These are phyloP conservation scores for Ctenochaetus hawaiiensis DNA, from an alignment of 2,797 vertebrate species.

Conservation along the genomic window DNA sequence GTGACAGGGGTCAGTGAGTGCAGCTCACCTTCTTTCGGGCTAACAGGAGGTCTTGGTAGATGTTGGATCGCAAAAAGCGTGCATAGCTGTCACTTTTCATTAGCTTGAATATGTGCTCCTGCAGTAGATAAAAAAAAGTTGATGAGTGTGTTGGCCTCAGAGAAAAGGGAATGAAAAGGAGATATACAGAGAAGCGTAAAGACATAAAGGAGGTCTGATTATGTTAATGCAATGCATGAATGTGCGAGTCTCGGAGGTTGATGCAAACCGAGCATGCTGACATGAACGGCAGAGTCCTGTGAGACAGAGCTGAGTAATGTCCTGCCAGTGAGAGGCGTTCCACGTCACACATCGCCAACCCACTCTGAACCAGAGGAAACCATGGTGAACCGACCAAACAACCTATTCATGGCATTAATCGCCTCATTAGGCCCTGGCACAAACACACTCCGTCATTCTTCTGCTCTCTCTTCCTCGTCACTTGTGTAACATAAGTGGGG, in stretches of 20 bases:
- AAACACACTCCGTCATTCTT: slow-evolving; percentile 64
- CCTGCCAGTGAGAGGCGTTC: slow-evolving; percentile 57
- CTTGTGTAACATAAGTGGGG: slow-evolving; percentile 53
- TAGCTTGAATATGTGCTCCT: slow-evolving; percentile 99
- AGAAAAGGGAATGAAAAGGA: not conserved
- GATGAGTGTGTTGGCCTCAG: not conserved
- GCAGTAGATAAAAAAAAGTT: slow-evolving; percentile 50
- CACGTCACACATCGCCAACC: slow-evolving; percentile 55
- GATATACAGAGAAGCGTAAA: not conserved
- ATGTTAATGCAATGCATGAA: slow-evolving; percentile 16
- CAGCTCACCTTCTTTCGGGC: slow-evolving; percentile 93
- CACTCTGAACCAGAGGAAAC: slow-evolving; percentile 68
- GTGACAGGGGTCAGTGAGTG: slow-evolving; percentile 8
- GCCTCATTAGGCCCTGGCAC: slow-evolving; percentile 75
- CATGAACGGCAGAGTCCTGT: slow-evolving; percentile 27
- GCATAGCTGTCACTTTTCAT: slow-evolving; percentile 99
- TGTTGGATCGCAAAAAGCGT: slow-evolving; percentile 95
- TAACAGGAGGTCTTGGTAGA: slow-evolving; percentile 96
- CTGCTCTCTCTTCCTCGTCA: slow-evolving; percentile 34
- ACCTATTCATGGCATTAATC: slow-evolving; percentile 69
- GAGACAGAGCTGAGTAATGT: slow-evolving; percentile 62
- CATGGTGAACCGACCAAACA: slow-evolving; percentile 45
- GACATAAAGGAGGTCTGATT: slow-evolving; percentile 1
- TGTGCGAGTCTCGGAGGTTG: slow-evolving; percentile 2
- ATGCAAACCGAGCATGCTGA: slow-evolving; percentile 31